Evolutionary conservation across 2,888 invertebrate genomes (phyloP), one percentile per base, ranked within the genome.

Genomic region (Leptinotarsa rubiginosa): DNA sequence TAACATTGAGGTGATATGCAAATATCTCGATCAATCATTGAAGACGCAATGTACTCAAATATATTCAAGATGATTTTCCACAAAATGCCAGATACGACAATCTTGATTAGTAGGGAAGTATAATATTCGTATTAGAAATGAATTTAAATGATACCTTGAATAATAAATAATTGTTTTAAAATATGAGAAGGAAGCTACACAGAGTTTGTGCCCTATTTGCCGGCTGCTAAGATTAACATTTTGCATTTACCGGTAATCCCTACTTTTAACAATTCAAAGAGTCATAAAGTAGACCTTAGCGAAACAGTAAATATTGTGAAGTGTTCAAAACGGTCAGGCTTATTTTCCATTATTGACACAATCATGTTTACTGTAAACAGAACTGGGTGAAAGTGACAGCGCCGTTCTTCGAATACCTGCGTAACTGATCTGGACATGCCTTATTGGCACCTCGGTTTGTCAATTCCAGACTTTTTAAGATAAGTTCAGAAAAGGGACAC

Each of bases 261-360:
- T 22, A 18, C 52, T 52, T 52, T 50, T 22, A 62, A 31, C 41
- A 41, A 62, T 62, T 62, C n/a, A 62, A 15, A 62, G 62, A 31
- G 62, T 62, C 62, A 62, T 62, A 62, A 62, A 62, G 31, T 41
- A n/a, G 62, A 41, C 62, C 62, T 62, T 31, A 62, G 25, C 31
- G n/a, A 31, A 62, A 62, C 62, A 62, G 62, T 62, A 62, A 62
- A 62, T 62, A 62, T 62, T 62, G 41, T 62, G 62, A 62, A 62
- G 41, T 62, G 62, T 18, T 62, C 31, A 62, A 62, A 62, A 62
- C 62, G 62, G 62, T 62, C 62, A 4, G 62, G 25, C 62, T 62
- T 62, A 62, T 62, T 62, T 62, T n/a, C n/a, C 62, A 62, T 62
- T 62, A 56, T 56, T 56, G 56, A 56, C 56, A 56, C 56, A 56